These are phyloP conservation scores for Drosophila simulans DNA, from an alignment of 1,140 invertebrate genomes.

Conservation along the genomic window DNA sequence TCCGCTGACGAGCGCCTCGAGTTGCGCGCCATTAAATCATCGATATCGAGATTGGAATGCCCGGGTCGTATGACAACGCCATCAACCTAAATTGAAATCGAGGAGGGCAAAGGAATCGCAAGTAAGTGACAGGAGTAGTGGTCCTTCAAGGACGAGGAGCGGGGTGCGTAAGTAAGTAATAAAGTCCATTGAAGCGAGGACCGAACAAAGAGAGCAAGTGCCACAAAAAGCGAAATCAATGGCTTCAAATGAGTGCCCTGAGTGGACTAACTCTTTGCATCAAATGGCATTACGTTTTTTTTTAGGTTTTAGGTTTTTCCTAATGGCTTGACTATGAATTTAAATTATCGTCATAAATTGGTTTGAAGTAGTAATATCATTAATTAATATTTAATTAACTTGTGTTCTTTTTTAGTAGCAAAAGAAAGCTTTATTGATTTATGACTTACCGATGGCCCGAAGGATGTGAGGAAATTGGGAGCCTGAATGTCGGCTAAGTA, in stretches of 20 bases:
- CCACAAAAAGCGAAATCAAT: slow-evolving; percentile 31
- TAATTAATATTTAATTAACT: too few relatives aligned
- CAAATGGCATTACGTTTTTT: slow-evolving; percentile 6
- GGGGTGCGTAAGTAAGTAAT: slow-evolving; percentile 62
- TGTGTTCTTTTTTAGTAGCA: too few relatives aligned
- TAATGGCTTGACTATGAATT: too few relatives aligned
- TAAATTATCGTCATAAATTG: too few relatives aligned
- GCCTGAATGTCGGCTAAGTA: slow-evolving; percentile 91
- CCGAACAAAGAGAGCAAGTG: slow-evolving; percentile 15
- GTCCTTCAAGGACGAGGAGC: slow-evolving; percentile 17
- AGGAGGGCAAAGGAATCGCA: slow-evolving; percentile 38
- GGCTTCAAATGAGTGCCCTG: slow-evolving; percentile 4
- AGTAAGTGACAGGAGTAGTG: slow-evolving; percentile 46
- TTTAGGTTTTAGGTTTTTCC: too few relatives aligned
- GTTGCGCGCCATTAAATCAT: slow-evolving; percentile 86
- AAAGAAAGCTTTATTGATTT: too few relatives aligned
- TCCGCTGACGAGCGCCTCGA: slow-evolving; percentile 78
- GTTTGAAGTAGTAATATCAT: too few relatives aligned
- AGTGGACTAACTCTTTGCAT: slow-evolving; percentile 8
- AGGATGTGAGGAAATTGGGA: slow-evolving; percentile 89
- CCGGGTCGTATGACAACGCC: slow-evolving; percentile 85
- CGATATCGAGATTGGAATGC: slow-evolving; percentile 86
- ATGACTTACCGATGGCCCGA: slow-evolving; percentile 75
- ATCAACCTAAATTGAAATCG: slow-evolving; percentile 84
- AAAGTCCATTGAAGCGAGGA: slow-evolving; percentile 57